Evolutionary conservation across 2,888 invertebrate species (phyloP).

Genomic region (Baccha elongata): DNA sequence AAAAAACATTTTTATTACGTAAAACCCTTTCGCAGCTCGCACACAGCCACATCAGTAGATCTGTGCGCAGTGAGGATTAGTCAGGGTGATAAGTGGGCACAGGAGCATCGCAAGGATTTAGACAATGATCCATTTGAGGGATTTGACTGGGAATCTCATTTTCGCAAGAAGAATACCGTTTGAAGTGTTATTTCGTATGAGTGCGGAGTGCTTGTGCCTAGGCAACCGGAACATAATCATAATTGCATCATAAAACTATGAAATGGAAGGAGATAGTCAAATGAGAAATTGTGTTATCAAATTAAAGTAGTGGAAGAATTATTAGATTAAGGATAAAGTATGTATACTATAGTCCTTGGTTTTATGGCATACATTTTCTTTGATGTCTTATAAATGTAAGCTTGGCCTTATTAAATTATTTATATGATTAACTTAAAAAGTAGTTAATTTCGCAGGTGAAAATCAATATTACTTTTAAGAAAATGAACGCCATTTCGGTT

Average conservation of each 20-base stretch:
- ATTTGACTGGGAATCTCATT: conserved; percentile 10
- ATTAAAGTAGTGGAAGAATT: background rate
- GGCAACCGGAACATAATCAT: conserved; percentile 49
- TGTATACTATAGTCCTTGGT: conserved; percentile 11
- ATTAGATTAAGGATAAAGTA: background rate
- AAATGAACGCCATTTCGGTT: no score
- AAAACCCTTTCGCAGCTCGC: conserved; percentile 40
- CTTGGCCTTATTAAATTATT: no score
- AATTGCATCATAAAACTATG: conserved; percentile 65
- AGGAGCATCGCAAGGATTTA: conserved; percentile 42
- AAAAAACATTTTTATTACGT: conserved; percentile 33
- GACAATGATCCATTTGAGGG: conserved; percentile 42
- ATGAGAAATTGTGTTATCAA: conserved; percentile 13
- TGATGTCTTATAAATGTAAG: no score
- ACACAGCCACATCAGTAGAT: conserved; percentile 19
- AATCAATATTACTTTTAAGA: no score
- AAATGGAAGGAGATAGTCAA: conserved; percentile 26
- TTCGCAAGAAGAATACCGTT: conserved; percentile 20
- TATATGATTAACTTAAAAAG: no score
- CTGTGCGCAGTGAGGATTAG: conserved; percentile 42
- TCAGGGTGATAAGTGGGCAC: conserved; percentile 29
- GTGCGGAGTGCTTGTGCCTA: conserved; percentile 16
- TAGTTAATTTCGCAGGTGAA: no score
- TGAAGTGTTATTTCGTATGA: conserved; percentile 37
- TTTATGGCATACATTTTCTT: background rate